Evolutionary conservation across 2,113 vertebrate genomes (phyloP).

Genomic region (Octodon degus): DNA sequence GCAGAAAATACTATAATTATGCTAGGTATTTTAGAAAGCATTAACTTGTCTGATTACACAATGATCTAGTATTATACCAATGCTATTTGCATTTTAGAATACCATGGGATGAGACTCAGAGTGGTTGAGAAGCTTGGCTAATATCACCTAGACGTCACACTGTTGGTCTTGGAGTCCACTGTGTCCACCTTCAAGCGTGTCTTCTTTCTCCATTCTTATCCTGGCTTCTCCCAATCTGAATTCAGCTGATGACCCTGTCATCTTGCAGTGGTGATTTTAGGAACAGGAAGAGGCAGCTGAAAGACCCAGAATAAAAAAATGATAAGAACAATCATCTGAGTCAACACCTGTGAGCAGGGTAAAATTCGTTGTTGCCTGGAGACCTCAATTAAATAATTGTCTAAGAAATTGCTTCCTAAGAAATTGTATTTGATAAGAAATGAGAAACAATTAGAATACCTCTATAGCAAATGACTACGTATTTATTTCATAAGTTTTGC

Average conservation of each 20-base stretch:
- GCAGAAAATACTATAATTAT: not conserved
- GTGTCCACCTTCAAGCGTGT: not conserved
- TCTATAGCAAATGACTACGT: not conserved
- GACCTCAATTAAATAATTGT: slow-evolving; percentile 12
- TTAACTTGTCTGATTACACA: not conserved
- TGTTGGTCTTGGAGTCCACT: not conserved
- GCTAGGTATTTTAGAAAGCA: not conserved
- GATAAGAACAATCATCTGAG: not conserved
- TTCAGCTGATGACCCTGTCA: not conserved
- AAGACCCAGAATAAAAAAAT: not conserved
- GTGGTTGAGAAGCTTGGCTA: not conserved
- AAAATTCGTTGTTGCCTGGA: slow-evolving; percentile 7
- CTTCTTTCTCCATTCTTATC: not conserved
- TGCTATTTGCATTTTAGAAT: slow-evolving; percentile 2
- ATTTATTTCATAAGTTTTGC: not conserved
- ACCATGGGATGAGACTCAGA: not conserved
- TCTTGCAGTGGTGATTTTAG: not conserved
- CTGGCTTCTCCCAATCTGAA: not conserved
- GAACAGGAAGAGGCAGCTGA: not conserved
- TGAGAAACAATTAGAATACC: not conserved
- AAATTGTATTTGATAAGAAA: slow-evolving; percentile 18
- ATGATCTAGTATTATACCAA: not conserved
- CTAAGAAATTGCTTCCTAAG: not conserved
- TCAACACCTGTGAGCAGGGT: not conserved
- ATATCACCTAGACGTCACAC: not conserved